Percentiles rank a stretch among this genome's conserved stretches.
These are phyloP conservation scores for Parapristionchus giblindavisi DNA, from an alignment of 2,888 invertebrate genomes.

Conservation along the genomic window DNA sequence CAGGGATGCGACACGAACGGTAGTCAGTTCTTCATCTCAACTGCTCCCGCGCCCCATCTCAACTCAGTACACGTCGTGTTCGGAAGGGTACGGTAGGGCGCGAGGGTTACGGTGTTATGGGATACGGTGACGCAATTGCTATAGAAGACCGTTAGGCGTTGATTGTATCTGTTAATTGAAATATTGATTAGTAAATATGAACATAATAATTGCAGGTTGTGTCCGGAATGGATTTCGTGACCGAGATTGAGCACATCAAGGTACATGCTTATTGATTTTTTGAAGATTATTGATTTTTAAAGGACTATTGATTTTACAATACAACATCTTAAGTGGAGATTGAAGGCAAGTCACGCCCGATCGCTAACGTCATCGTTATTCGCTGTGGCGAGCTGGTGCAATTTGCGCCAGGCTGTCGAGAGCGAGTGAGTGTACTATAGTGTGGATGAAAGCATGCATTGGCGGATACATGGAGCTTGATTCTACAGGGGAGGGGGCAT, in stretches of 20 bases:
- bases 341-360: slow-evolving; percentile 82
- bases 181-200: background rate
- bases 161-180: background rate
- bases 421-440: slow-evolving; percentile 34
- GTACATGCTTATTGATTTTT: too few relatives aligned
- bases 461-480: too few relatives aligned
- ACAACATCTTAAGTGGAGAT: background rate
- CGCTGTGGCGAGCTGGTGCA: slow-evolving; percentile 92
- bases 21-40: slow-evolving; percentile 82
- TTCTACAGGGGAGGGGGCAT: too few relatives aligned
- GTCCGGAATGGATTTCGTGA: slow-evolving; percentile 85
- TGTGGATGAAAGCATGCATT: too few relatives aligned
- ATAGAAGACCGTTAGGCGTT: background rate
- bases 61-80: slow-evolving; percentile 95
- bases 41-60: slow-evolving; percentile 60
- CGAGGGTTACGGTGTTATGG: too few relatives aligned
- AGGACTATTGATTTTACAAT: background rate
- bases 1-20: slow-evolving; percentile 84
- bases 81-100: slow-evolving; percentile 81
- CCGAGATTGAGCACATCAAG: slow-evolving; percentile 87
- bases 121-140: background rate
- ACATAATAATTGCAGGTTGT: slow-evolving; percentile 76
- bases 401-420: too few relatives aligned
- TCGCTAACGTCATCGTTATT: slow-evolving; percentile 86
- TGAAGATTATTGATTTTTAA: too few relatives aligned